phyloP scores from a whole-genome alignment of 2,888 invertebrate species.

The Branchipolynoe longqiensis region DNA sequence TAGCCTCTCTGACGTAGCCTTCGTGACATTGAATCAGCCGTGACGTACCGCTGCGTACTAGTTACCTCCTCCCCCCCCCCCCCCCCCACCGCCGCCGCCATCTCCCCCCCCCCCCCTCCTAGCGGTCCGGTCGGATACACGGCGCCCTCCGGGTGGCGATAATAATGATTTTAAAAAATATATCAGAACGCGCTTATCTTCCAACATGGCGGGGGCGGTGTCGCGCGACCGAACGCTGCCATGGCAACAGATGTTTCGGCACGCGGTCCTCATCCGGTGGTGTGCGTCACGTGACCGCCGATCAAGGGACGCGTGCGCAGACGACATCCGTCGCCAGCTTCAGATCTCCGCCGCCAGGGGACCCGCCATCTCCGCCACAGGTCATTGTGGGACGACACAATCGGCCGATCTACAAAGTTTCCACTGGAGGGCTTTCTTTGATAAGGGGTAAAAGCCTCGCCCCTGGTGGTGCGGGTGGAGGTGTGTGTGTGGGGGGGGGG shows the following conservation, averaged over 20 bases:
- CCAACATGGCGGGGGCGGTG: constrained; percentile 37
- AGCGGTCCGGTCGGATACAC: too few relatives aligned
- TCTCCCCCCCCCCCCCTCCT: too few relatives aligned
- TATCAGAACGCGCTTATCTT: constrained; percentile 33
- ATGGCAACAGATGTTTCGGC: constrained; percentile 57
- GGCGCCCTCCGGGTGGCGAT: too few relatives aligned
- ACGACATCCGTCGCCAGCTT: constrained; percentile 55
- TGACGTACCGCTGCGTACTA: too few relatives aligned
- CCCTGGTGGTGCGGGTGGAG: too few relatives aligned
- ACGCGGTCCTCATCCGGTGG: constrained; percentile 43
- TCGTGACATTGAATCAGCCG: too few relatives aligned
- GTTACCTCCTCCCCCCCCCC: too few relatives aligned
- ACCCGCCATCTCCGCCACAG: constrained; percentile 33
- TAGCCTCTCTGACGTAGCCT: too few relatives aligned
- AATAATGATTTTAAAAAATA: constrained; percentile 11
- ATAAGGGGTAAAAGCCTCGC: too few relatives aligned
- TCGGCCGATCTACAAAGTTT: constrained; percentile 38
- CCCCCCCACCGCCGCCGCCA: too few relatives aligned
- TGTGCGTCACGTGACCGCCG: constrained; percentile 36
- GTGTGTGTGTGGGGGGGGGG: too few relatives aligned
- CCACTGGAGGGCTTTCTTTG: constrained; percentile 36
- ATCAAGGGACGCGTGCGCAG: constrained; percentile 48
- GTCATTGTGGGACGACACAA: constrained; percentile 39
- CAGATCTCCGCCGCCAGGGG: constrained; percentile 46
- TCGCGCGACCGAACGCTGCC: constrained; percentile 37